phyloP scores from a whole-genome alignment of 2,797 vertebrate species.

The Notolabrus celidotus region DNA sequence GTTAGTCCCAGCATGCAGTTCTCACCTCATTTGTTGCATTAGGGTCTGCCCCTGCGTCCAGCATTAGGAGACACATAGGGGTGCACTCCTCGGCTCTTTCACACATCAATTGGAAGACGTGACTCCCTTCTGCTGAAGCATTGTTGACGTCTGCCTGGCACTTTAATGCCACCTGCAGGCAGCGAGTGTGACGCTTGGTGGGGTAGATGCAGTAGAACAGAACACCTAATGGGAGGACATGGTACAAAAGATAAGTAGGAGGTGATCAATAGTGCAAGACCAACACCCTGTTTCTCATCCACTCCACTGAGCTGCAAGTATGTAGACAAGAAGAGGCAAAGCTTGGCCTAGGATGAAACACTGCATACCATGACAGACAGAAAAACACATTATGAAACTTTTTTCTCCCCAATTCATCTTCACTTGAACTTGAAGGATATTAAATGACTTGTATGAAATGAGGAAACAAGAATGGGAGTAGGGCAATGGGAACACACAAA shows the following conservation, averaged over 20 bases:
- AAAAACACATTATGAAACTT: too few relatives aligned
- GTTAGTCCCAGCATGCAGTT: neutral
- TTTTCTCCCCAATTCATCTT: too few relatives aligned
- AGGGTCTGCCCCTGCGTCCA: constrained; percentile 91
- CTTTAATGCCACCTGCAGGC: constrained; percentile 87
- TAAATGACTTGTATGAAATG: too few relatives aligned
- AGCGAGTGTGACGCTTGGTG: constrained; percentile 88
- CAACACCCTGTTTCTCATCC: neutral
- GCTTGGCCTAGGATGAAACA: too few relatives aligned
- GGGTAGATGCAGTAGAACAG: constrained; percentile 93
- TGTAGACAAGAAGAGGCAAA: too few relatives aligned
- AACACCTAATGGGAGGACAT: constrained; percentile 79
- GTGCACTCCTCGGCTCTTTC: constrained; percentile 85
- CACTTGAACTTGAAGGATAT: too few relatives aligned
- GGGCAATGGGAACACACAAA: too few relatives aligned
- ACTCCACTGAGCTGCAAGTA: neutral
- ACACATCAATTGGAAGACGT: constrained; percentile 90
- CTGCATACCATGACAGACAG: too few relatives aligned
- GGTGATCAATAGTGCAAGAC: neutral
- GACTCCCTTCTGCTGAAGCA: constrained; percentile 80
- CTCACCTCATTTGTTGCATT: constrained; percentile 83
- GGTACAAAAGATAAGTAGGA: neutral
- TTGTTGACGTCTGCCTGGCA: constrained; percentile 90
- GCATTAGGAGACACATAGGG: constrained; percentile 86
- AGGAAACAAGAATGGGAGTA: too few relatives aligned